Evolutionary conservation across 2,113 vertebrate genomes (phyloP).

Genomic region (Festucalex cinctus): DNA sequence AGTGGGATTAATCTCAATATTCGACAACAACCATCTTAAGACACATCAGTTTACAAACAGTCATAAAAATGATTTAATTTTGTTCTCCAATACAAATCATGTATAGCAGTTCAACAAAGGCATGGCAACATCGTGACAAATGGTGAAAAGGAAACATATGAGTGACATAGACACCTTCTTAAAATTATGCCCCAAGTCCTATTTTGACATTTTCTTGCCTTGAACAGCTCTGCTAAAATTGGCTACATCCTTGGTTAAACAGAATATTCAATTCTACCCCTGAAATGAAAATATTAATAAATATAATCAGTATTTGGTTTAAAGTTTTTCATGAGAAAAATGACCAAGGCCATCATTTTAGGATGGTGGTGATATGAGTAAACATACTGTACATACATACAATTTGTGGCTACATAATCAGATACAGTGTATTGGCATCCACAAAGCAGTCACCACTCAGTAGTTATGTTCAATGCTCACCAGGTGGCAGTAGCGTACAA

Average conservation of each 20-base stretch:
- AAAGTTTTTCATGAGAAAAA: no score
- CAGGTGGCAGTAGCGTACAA: conserved; percentile 56
- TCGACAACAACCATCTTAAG: no score
- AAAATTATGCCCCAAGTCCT: no score
- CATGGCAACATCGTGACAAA: conserved; percentile 38
- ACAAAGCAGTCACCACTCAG: conserved; percentile 2
- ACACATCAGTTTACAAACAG: conserved; percentile 44
- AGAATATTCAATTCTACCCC: no score
- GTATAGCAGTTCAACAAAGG: conserved; percentile 33
- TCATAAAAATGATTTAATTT: conserved; percentile 65
- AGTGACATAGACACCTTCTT: background rate
- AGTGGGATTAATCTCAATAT: no score
- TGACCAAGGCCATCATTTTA: no score
- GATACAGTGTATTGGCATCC: conserved; percentile 57
- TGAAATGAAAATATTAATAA: no score
- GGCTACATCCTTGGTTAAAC: no score
- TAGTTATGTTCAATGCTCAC: conserved; percentile 5
- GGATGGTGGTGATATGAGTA: background rate
- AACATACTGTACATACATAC: conserved; percentile 19
- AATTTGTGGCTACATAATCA: conserved; percentile 58
- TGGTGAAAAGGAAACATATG: conserved; percentile 13
- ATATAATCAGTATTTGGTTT: no score
- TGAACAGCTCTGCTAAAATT: no score
- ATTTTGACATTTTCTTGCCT: no score
- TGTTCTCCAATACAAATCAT: conserved; percentile 57